These are phyloP conservation scores for Geotrypetes seraphini DNA, from an alignment of 2,797 vertebrate genomes.

Conservation along the genomic window DNA sequence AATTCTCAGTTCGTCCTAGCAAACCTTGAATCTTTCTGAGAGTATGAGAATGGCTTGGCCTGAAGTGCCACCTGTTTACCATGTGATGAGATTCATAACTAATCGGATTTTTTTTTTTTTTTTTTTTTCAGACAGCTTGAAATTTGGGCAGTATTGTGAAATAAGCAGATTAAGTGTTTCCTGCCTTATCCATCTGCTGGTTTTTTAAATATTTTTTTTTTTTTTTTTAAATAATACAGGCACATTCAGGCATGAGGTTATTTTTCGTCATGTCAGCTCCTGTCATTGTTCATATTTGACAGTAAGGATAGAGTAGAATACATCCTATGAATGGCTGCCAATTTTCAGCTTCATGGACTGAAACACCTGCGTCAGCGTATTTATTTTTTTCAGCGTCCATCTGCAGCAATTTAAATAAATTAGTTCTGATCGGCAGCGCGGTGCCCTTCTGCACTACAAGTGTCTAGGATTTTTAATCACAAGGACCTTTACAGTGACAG, in stretches of 20 bases:
- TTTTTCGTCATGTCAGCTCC: slow-evolving; percentile 2
- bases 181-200: slow-evolving; percentile 18
- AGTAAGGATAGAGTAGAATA: background rate
- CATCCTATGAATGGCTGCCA: background rate
- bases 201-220: too few species aligned
- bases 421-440: too few species aligned
- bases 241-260: background rate
- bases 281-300: background rate
- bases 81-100: slow-evolving; percentile 5
- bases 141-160: slow-evolving; percentile 11
- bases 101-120: slow-evolving; percentile 15
- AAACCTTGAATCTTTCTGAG: too few species aligned
- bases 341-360: too few species aligned
- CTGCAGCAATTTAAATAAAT: too few species aligned
- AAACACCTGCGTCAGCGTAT: too few species aligned
- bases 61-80: slow-evolving; percentile 7
- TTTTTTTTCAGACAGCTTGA: slow-evolving; percentile 14
- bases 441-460: too few species aligned
- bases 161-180: slow-evolving; percentile 31
- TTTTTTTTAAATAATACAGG: background rate
- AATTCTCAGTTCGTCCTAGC: too few species aligned
- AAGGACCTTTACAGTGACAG: too few species aligned
- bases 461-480: too few species aligned
- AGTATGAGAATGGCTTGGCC: too few species aligned
- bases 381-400: too few species aligned